Conservation (phyloP, 2,113 vertebrate genomes). For the Scytalopus superciliaris region DNA sequence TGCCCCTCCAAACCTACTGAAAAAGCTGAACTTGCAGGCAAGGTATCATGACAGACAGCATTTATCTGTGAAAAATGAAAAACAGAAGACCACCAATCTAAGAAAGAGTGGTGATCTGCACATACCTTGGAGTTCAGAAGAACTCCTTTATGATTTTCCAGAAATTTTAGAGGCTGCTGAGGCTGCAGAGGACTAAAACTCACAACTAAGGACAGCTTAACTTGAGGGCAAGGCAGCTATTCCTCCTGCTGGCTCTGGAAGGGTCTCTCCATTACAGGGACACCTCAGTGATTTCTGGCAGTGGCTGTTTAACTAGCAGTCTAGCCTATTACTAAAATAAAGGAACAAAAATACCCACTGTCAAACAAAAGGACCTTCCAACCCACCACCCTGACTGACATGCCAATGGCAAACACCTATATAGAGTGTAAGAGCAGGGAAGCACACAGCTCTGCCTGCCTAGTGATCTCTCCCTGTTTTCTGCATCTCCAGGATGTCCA, state of each 20-base stretch:
- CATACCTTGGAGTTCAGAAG: neutral
- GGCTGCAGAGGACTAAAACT: neutral
- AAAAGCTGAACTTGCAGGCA: neutral
- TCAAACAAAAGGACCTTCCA: neutral
- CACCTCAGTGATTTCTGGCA: neutral
- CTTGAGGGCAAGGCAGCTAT: neutral
- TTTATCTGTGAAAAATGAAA: neutral
- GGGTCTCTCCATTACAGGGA: neutral
- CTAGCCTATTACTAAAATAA: neutral
- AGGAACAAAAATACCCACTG: neutral
- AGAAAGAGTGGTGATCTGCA: neutral
- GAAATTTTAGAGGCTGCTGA: constrained; percentile 21
- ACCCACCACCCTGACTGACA: neutral
- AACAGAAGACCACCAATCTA: neutral
- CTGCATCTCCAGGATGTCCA: neutral
- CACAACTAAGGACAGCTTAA: neutral
- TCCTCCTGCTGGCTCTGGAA: neutral
- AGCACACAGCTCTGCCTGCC: neutral
- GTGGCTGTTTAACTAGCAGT: neutral
- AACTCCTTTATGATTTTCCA: neutral
- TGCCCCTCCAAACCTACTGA: neutral
- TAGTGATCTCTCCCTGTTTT: neutral
- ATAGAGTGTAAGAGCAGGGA: neutral
- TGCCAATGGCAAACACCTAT: rapidly evolving
- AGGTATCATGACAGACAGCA: neutral